Evolutionary conservation across 2,797 vertebrate species (phyloP).

Genomic region (Momotus momota): DNA sequence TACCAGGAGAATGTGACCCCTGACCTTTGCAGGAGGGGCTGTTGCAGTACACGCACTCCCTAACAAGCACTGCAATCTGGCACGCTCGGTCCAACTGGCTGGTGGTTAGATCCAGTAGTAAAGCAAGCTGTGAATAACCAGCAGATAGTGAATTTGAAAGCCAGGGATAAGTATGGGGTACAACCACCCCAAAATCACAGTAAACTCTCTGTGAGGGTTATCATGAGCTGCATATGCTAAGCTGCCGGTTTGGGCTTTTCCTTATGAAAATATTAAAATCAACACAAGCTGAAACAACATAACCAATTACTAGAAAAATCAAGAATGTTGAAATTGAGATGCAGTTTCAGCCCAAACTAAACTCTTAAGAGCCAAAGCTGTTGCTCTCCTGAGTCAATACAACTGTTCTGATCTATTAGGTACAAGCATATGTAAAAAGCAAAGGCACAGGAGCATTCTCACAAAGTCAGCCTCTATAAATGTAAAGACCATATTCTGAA

Average conservation of each 20-base stretch:
- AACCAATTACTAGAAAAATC: neutral
- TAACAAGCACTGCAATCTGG: neutral
- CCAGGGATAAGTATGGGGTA: neutral
- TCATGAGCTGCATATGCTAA: neutral
- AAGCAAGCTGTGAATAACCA: neutral
- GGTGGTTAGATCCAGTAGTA: neutral
- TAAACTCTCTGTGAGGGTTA: neutral
- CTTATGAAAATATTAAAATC: neutral
- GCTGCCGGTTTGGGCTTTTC: neutral
- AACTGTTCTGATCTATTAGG: neutral
- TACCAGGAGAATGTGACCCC: constrained; percentile 63
- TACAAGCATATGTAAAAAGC: neutral
- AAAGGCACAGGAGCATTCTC: neutral
- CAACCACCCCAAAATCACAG: neutral
- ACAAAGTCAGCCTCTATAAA: neutral
- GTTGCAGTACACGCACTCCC: neutral
- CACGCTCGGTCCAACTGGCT: neutral
- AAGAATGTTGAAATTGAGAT: neutral
- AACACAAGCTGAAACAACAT: neutral
- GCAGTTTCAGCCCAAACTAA: neutral
- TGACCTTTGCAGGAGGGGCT: constrained; percentile 30
- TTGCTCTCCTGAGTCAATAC: neutral
- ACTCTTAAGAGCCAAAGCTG: neutral
- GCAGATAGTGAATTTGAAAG: neutral
- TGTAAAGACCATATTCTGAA: neutral